A percentile compares a stretch with the other conserved stretches of the same genome.
Evolutionary conservation across 2,113 vertebrate genomes (phyloP).

Genomic region (Dicaeum eximium): DNA sequence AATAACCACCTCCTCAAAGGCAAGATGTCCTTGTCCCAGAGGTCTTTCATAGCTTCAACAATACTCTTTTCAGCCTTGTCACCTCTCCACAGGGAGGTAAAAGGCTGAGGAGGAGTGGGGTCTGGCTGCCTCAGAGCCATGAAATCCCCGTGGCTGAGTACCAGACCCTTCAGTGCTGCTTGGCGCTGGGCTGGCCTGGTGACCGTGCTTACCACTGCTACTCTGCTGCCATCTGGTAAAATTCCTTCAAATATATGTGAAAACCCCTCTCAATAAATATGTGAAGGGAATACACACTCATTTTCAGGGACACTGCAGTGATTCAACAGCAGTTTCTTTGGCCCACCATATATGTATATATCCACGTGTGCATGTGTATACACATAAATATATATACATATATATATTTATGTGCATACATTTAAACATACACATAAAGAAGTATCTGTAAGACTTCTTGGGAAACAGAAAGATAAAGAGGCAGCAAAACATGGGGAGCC

Average conservation of each 20-base stretch:
- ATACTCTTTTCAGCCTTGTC: background rate
- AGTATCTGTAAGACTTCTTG: background rate
- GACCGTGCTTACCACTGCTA: rapidly evolving
- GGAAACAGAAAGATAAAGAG: background rate
- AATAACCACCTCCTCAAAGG: background rate
- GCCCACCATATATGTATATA: background rate
- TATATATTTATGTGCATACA: background rate
- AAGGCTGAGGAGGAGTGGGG: background rate
- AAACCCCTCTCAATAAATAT: background rate
- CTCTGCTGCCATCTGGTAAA: background rate
- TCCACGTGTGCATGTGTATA: background rate
- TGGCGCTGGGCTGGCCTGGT: background rate
- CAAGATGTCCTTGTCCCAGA: background rate
- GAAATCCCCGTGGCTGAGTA: rapidly evolving
- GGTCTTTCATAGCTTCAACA: background rate
- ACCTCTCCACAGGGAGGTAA: background rate
- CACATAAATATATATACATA: background rate
- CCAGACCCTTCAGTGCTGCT: rapidly evolving
- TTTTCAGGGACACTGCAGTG: background rate
- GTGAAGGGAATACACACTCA: background rate
- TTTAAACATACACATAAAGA: background rate
- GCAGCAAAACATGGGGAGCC: background rate
- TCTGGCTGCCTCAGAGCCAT: background rate
- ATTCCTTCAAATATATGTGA: background rate
- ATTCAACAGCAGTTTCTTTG: background rate